Conservation (phyloP, 2,797 vertebrate species). For the Amblyopsis hoosieri region DNA sequence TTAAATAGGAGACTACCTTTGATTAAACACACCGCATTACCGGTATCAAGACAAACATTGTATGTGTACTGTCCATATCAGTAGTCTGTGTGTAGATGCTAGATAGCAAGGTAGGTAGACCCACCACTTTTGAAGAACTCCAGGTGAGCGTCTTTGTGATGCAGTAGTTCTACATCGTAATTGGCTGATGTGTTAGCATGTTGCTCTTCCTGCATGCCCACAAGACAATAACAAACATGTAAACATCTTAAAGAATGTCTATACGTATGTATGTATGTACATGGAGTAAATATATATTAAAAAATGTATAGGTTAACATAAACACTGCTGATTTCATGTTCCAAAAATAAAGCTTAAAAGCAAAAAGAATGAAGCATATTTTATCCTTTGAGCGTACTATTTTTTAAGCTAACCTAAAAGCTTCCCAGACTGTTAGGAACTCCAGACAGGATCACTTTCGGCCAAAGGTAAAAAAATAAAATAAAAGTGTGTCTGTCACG, state of each 20-base stretch:
- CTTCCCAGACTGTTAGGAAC: not conserved
- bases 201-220: conserved; percentile 91
- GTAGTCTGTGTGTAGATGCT: too few relatives aligned
- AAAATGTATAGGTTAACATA: not conserved
- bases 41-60: too few relatives aligned
- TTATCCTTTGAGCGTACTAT: not conserved
- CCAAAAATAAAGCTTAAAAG: conserved; percentile 38
- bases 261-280: not conserved
- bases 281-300: not conserved
- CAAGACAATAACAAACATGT: conserved; percentile 51
- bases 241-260: conserved; percentile 4
- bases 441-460: not conserved
- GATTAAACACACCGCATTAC: too few relatives aligned
- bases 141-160: conserved; percentile 95
- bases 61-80: too few relatives aligned
- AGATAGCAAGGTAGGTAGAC: conserved; percentile 41
- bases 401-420: conserved; percentile 4
- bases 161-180: conserved; percentile 97
- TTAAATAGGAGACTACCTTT: too few relatives aligned
- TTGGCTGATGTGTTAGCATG: conserved; percentile 99
- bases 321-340: conserved; percentile 79
- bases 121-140: conserved; percentile 96
- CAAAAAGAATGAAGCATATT: conserved; percentile 30
- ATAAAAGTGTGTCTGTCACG: too few relatives aligned
- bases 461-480: not conserved